These are phyloP conservation scores for Lithophane leautieri DNA, from an alignment of 2,888 invertebrate species.

Conservation along the genomic window DNA sequence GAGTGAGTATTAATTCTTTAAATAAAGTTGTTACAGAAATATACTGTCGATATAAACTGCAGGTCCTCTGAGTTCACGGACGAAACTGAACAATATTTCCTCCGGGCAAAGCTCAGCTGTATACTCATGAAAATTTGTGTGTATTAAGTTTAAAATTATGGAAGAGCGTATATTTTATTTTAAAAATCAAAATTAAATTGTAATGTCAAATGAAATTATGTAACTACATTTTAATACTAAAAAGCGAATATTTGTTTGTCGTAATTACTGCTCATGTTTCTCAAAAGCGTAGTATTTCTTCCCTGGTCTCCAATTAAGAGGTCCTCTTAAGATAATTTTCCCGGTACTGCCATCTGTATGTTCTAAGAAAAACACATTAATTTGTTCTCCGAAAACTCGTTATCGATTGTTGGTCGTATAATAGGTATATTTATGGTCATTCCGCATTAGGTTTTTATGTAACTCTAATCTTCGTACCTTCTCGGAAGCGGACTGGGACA, in stretches of 20 bases:
- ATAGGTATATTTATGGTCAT: constrained; percentile 66
- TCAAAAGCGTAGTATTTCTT: constrained; percentile 54
- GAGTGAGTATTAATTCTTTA: constrained; percentile 44
- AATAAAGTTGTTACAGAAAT: constrained; percentile 45
- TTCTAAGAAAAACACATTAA: constrained; percentile 76
- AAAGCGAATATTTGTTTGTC: constrained; percentile 11
- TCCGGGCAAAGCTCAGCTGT: not conserved
- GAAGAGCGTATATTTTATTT: not conserved
- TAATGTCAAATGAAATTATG: constrained; percentile 16
- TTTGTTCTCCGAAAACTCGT: constrained; percentile 76
- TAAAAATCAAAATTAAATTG: not conserved
- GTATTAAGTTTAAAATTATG: constrained; percentile 17
- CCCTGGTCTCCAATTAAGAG: constrained; percentile 67
- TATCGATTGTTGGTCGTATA: constrained; percentile 75
- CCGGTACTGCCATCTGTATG: constrained; percentile 70
- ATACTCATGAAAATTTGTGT: constrained; percentile 13
- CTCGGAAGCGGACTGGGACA: constrained; percentile 70
- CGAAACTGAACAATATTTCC: constrained; percentile 16
- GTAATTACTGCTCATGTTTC: constrained; percentile 32
- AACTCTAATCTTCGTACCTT: constrained; percentile 74
- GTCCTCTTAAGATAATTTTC: constrained; percentile 71
- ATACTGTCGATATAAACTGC: constrained; percentile 27
- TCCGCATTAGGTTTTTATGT: constrained; percentile 72
- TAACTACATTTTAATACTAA: constrained; percentile 8
- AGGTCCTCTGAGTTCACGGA: constrained; percentile 42